Base-by-base conservation (phyloP, 2,113 vertebrate genomes). In the Eretmochelys imbricata region DNA sequence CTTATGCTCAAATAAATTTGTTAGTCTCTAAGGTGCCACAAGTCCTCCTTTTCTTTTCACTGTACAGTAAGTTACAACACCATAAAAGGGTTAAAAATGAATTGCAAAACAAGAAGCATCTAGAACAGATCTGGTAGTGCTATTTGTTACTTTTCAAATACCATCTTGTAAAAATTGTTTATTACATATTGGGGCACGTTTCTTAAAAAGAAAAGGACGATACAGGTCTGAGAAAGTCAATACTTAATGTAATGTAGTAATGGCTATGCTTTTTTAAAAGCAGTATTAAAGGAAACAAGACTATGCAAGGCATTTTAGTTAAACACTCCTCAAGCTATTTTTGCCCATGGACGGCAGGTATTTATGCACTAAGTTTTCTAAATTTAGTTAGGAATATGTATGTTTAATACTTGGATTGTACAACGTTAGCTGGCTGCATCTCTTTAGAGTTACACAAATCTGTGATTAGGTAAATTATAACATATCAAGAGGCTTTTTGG, bases 131-230 rank as follows among this genome's bases (percentile, higher is more conserved):
- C 42, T 46, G 50, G 12, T 12, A 25, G 55, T 95, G 88, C 93
- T 88, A 12, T 51, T 91, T 84, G 54, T 91, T 93, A 9, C 65
- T 84, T 94, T 93, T 87, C 92, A 89, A 94, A 76, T 29, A 83
- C 81, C 29, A 24, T 83, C 79, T 86, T 91, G 20, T 50, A 85
- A 82, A 95, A 96, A 72, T 2, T 69, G 80, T 83, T 55, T 49
- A 7, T 81, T 24, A 42, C 1, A 72, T 27, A 4, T 4, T 48
- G 25, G 11, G 75, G 24, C 42, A 78, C 46, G 25, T 48, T 78
- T 46, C 69, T 75, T 22, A 9, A 42, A 76, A 11, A 46, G 46
- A 11, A 46, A 76, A 76, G 24, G 38, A 76, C 24, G 5, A 27
- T 72, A 46, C 20, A 80, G 81, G 85, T 4, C 59, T 84, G 82